Percentiles rank a stretch among this genome's conserved stretches.
These are phyloP conservation scores for Chromobotia macracanthus DNA, from an alignment of 2,797 vertebrate genomes.

Conservation along the genomic window DNA sequence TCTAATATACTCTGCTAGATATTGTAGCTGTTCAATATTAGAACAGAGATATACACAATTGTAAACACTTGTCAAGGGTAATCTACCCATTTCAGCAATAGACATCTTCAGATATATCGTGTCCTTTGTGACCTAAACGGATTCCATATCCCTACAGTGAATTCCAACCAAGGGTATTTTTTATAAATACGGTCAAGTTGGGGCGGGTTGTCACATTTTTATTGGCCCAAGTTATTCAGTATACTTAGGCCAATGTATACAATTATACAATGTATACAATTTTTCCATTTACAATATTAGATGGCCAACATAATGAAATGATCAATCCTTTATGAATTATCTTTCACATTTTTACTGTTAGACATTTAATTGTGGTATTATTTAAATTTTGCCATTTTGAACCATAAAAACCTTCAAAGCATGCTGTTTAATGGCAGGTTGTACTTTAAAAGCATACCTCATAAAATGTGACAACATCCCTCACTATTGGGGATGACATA, in stretches of 20 bases:
- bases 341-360: not conserved
- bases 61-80: conserved; percentile 34
- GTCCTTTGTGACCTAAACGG: not conserved
- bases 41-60: conserved; percentile 14
- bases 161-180: not conserved
- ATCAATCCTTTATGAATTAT: not conserved
- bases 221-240: too few relatives aligned
- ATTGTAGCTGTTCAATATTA: conserved; percentile 24
- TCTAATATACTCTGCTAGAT: conserved; percentile 30
- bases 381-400: not conserved
- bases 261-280: not conserved
- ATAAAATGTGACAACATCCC: not conserved
- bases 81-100: not conserved
- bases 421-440: not conserved
- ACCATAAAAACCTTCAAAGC: too few relatives aligned
- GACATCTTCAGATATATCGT: not conserved
- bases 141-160: not conserved
- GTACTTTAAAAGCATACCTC: not conserved
- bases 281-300: not conserved
- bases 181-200: not conserved
- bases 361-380: not conserved
- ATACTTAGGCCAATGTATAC: too few relatives aligned
- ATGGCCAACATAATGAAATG: not conserved
- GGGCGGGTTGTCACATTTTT: too few relatives aligned
- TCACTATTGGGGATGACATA: not conserved